Evolutionary conservation across 2,888 invertebrate genomes (phyloP), one percentile per base, ranked within the genome.

Genomic region (Thera obeliscata): DNA sequence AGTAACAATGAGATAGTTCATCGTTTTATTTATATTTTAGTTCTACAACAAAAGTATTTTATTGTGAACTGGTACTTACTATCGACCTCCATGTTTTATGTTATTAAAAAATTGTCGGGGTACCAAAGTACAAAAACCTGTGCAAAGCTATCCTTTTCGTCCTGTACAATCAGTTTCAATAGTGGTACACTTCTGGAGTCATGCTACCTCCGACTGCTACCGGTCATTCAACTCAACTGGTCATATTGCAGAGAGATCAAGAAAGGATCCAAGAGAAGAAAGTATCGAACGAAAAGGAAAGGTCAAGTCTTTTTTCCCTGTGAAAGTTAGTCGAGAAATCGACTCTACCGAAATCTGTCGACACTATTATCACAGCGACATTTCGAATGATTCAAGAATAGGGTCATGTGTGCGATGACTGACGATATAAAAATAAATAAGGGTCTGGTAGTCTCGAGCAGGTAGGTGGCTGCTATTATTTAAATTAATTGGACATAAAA

Each of bases 401-500:
- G 68, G 61, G 56, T 64, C 69, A 64, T 64, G 64, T 66, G 63
- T 67, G 61, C 62, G 65, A 68, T 71, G 71, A 73, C 71, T 73
- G 73, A 69, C 68, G 70, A 73, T 74, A 74, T 64, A 74, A 78
- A 52, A 52, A 52, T 50, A 50, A 76, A 77, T 78, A 82, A 82
- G 81, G 83, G 81, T 81, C 81, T 80, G 78, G 81, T 80, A 80
- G 81, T 74, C 80, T 81, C 82, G 54, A 57, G 80, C 88, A 90
- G 89, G 90, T 89, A 90, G 87, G 83, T 85, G 86, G 87, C 84
- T 80, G 89, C 90, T 88, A 90, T 91, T 90, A 91, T 91, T 91
- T 90, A 91, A 91, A 91, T 91, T 90, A 91, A 91, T 91, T 91
- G 90, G 89, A 89, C 87, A 87, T 89, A 87, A 89, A 91, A 90